Evolutionary conservation across 2,113 vertebrate species (phyloP).

Genomic region (Machaerirhynchus nigripectus): DNA sequence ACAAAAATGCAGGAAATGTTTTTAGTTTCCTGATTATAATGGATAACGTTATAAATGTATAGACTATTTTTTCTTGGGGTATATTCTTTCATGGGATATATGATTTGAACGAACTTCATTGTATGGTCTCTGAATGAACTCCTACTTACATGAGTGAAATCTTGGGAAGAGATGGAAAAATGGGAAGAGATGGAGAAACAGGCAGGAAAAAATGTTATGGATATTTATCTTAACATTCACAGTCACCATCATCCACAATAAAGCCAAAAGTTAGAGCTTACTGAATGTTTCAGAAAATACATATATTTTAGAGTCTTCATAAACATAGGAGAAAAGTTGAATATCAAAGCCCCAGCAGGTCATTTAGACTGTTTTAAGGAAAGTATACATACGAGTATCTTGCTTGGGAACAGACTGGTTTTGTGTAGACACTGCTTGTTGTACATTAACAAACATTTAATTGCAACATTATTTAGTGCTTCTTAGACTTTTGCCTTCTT

Average conservation of each 20-base stretch:
- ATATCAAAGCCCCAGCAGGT: not conserved
- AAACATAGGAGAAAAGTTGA: not conserved
- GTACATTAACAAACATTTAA: not conserved
- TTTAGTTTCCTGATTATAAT: not conserved
- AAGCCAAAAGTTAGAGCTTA: not conserved
- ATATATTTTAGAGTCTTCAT: not conserved
- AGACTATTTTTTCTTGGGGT: not conserved
- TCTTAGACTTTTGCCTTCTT: not conserved
- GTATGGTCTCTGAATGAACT: not conserved
- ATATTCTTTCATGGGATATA: not conserved
- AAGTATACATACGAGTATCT: not conserved
- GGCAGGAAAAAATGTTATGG: not conserved
- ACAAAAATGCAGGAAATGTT: not conserved
- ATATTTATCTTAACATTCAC: not conserved
- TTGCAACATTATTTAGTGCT: not conserved
- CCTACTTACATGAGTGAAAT: not conserved
- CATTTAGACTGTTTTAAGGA: not conserved
- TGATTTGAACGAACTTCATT: not conserved
- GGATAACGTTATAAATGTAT: not conserved
- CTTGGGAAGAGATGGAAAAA: not conserved
- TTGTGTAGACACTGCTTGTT: not conserved
- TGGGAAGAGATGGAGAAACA: not conserved
- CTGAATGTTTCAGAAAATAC: not conserved
- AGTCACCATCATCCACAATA: not conserved
- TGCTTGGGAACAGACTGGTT: not conserved